Evolutionary conservation across 2,888 invertebrate species (phyloP), one percentile per base, ranked within the genome.

Genomic region (Rhagonycha lutea): DNA sequence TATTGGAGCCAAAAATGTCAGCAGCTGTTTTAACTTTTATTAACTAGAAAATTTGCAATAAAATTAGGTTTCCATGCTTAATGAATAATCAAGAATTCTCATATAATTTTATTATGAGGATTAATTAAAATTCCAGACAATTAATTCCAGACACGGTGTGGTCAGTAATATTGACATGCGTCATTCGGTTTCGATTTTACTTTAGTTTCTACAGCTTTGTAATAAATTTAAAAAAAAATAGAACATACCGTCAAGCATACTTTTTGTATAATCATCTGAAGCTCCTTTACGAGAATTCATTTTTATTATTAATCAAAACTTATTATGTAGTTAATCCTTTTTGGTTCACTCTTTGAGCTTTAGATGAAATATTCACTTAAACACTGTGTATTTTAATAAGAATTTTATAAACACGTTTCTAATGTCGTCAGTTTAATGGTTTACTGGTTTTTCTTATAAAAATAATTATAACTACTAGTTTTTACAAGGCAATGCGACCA

Each of bases 191-290:
- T 47, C 47, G 47, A 47, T 47, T 47, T 47, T n/a, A n/a, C n/a
- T 47, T 47, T 4, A 5, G 7, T 47, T 47, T 47, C 47, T 47
- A 47, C 5, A 7, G n/a, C 47, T 47, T 12, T 47, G n/a, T 7
- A 47, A 47, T n/a, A n/a, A 47, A n/a, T n/a, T 47, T 47, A n/a
- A 2, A 2, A n/a, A n/a, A 18, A 47, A 47, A 23, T 12, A 1
- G 2, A 69, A 78, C 83, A 79, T 83, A 86, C 86, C 86, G 79
- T 85, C 85, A 69, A 86, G 81, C 85, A 86, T 86, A 79, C 82
- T 85, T 80, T 85, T 85, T n/a, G 84, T 84, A 79, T 84, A 84
- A 75, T 85, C 85, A 79, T 85, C 86, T 28, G 84, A 83, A 76
- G 82, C 79, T 73, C 82, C 84, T 78, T 83, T 84, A 70, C 80